phyloP scores from a whole-genome alignment of 2,113 vertebrate species.

The Phaethornis superciliosus region DNA sequence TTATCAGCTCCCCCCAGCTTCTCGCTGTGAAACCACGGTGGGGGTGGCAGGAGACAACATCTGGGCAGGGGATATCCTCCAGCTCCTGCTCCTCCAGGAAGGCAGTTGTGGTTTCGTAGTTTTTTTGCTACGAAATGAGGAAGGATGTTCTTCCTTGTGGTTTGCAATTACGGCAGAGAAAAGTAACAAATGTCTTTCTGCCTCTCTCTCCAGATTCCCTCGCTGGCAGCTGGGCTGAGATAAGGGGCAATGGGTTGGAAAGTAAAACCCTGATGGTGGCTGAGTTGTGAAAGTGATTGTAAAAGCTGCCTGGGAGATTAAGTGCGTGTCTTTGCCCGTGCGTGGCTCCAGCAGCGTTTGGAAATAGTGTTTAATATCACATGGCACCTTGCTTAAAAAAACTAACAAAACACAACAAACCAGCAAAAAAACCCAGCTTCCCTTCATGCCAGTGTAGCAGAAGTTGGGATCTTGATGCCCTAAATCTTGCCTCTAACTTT shows the following conservation, averaged over 20 bases:
- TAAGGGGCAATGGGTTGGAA: not conserved
- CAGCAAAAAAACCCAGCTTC: not conserved
- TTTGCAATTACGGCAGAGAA: conserved; percentile 3
- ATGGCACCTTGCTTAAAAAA: conserved; percentile 78
- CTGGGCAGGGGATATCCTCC: conserved; percentile 11
- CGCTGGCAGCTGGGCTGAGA: not conserved
- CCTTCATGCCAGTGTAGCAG: conserved; percentile 66
- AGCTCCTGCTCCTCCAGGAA: not conserved
- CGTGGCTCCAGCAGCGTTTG: not conserved
- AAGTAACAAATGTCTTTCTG: conserved; percentile 46
- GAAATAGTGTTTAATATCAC: conserved; percentile 83
- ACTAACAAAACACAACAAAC: fast-evolving
- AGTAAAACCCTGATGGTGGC: not conserved
- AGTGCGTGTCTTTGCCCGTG: fast-evolving
- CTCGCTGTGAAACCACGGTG: not conserved
- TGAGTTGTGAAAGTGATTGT: conserved; percentile 11
- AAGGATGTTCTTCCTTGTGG: conserved; percentile 65
- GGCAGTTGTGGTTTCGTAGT: conserved; percentile 50
- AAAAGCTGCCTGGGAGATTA: not conserved
- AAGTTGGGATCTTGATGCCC: conserved; percentile 10
- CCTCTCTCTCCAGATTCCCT: not conserved
- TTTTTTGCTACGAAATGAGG: conserved; percentile 40
- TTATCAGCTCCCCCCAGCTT: not conserved
- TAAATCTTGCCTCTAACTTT: not conserved
- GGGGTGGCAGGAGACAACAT: not conserved